phyloP scores from a whole-genome alignment of 23 tunicate species.

The Oikopleura albicans region DNA sequence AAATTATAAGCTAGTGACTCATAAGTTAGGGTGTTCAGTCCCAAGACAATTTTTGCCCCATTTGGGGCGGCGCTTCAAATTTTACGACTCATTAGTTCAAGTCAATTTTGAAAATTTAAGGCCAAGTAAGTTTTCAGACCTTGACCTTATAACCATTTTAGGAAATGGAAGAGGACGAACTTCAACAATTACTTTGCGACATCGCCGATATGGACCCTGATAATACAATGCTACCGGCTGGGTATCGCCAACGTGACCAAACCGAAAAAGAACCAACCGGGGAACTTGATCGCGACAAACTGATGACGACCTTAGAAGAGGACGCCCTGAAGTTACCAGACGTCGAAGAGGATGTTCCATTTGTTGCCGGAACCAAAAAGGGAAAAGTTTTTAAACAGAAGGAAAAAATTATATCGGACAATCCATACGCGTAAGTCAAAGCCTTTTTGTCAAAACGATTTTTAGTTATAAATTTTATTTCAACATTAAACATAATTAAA shows the following conservation, averaged over 20 bases:
- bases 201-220: constrained; percentile 83
- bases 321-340: constrained; percentile 23
- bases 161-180: constrained; percentile 52
- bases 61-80: no score
- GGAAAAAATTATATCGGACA: constrained; percentile 2
- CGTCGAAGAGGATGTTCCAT: background rate
- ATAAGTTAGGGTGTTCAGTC: no score
- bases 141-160: no score
- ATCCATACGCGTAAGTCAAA: background rate
- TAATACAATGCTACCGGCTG: constrained; percentile 21
- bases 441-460: no score
- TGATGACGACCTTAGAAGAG: constrained; percentile 41
- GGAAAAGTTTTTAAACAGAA: constrained; percentile 45
- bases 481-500: no score
- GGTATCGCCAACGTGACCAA: constrained; percentile 52
- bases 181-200: constrained; percentile 50
- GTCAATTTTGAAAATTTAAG: no score
- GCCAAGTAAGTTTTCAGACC: no score
- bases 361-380: constrained; percentile 39
- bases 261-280: constrained; percentile 75
- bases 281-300: constrained; percentile 48
- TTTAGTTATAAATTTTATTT: no score
- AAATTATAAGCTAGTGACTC: no score
- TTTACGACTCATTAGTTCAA: no score
- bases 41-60: no score